Percentiles rank a stretch among this genome's conserved stretches.
Evolutionary conservation across 2,797 vertebrate species (phyloP).

Genomic region (Lacerta bilineata): DNA sequence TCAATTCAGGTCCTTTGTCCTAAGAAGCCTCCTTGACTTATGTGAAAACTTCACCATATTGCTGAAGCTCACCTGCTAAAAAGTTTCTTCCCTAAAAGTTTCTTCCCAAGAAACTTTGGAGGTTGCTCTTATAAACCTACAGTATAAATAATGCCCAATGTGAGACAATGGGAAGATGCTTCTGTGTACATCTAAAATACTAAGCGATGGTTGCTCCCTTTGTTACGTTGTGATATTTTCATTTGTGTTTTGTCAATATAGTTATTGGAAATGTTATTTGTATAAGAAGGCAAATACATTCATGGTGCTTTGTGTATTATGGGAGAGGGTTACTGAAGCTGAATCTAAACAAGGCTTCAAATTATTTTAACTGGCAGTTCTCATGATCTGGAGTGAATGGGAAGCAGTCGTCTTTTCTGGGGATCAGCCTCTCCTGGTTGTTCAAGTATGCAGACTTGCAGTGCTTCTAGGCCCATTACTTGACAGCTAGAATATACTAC

Average conservation of each 20-base stretch:
- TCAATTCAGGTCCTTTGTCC: conserved; percentile 20
- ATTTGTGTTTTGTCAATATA: neutral
- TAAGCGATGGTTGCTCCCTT: neutral
- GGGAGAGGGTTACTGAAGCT: neutral
- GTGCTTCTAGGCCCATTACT: neutral
- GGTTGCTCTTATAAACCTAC: neutral
- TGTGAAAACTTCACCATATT: conserved; percentile 9
- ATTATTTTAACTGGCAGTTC: neutral
- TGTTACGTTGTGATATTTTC: neutral
- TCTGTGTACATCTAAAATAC: neutral
- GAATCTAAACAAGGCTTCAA: neutral
- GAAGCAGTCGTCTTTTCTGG: neutral
- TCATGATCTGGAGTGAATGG: neutral
- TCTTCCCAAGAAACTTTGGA: neutral
- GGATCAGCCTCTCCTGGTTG: neutral
- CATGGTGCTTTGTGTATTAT: neutral
- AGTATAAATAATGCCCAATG: neutral
- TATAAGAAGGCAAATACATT: neutral
- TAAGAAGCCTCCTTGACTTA: neutral
- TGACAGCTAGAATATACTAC: neutral
- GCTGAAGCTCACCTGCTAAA: neutral
- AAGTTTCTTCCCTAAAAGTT: neutral
- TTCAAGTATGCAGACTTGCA: neutral
- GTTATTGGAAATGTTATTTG: neutral
- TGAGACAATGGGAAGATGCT: neutral